A percentile compares a stretch with the other conserved stretches of the same genome.
Evolutionary conservation across 2,797 vertebrate genomes (phyloP).

Genomic region (Picus viridis): DNA sequence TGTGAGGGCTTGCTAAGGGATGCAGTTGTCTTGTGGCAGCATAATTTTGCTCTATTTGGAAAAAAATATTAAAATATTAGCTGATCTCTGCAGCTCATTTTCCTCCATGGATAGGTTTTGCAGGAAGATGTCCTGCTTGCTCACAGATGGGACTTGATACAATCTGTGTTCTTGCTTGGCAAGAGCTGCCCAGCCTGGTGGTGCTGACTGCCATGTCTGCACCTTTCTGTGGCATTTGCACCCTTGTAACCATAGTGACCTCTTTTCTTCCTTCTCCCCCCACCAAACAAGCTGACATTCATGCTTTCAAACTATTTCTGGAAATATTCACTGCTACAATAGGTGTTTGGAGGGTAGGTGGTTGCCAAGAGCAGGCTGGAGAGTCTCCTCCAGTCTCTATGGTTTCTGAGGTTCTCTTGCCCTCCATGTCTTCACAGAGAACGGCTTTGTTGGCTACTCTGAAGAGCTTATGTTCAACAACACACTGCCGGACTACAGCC

Average conservation of each 20-base stretch:
- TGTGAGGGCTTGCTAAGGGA: neutral
- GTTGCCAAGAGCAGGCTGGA: neutral
- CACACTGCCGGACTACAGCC: conserved; percentile 88
- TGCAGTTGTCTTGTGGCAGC: neutral
- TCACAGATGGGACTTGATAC: fast-evolving
- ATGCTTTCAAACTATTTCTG: neutral
- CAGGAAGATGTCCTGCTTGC: neutral
- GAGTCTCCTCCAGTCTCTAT: neutral
- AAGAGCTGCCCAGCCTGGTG: neutral
- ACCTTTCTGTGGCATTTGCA: neutral
- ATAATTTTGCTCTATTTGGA: neutral
- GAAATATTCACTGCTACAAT: neutral
- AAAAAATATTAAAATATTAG: neutral
- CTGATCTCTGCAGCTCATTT: neutral
- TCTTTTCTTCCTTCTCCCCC: neutral
- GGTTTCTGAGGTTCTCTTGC: neutral
- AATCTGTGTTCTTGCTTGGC: neutral
- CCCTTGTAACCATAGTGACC: neutral
- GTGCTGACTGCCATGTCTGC: neutral
- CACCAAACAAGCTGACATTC: fast-evolving
- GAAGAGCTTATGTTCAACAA: conserved; percentile 87
- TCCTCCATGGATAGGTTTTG: neutral
- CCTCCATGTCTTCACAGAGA: conserved; percentile 76
- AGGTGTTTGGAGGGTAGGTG: fast-evolving
- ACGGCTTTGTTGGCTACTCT: conserved; percentile 92